Percentiles rank a stretch among this genome's conserved stretches.
Evolutionary conservation across 1,140 invertebrate species (phyloP).

Genomic region (Druon quercuslanigerum): DNA sequence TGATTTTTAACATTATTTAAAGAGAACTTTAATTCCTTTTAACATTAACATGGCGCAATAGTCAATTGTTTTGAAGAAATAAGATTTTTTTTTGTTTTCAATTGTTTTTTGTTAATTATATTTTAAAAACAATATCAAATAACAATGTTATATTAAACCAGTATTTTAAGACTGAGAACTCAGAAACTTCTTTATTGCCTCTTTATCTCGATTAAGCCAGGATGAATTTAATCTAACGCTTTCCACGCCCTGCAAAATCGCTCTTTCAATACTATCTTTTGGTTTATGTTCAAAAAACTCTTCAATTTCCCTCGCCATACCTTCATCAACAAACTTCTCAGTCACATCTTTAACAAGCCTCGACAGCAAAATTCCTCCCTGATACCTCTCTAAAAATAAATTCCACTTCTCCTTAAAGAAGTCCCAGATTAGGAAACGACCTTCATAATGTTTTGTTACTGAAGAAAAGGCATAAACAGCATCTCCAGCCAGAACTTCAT

Average conservation of each 20-base stretch:
- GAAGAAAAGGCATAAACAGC: constrained; percentile 91
- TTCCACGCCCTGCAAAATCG: constrained; percentile 78
- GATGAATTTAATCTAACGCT: constrained; percentile 78
- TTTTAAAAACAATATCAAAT: too few species aligned
- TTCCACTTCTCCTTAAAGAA: constrained; percentile 79
- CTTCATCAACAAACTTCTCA: constrained; percentile 79
- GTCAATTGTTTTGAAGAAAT: too few species aligned
- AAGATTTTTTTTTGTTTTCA: too few species aligned
- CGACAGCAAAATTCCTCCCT: constrained; percentile 75
- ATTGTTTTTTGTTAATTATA: too few species aligned
- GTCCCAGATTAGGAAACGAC: constrained; percentile 83
- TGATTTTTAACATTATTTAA: too few species aligned
- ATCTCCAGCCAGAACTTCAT: constrained; percentile 79
- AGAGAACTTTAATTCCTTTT: too few species aligned
- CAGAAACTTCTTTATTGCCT: constrained; percentile 58
- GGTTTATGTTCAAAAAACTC: constrained; percentile 78
- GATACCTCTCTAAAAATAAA: constrained; percentile 75
- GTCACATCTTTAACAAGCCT: constrained; percentile 77
- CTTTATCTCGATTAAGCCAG: constrained; percentile 77
- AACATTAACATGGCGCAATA: too few species aligned
- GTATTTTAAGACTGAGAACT: too few species aligned
- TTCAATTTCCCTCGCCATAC: constrained; percentile 78
- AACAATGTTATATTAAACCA: too few species aligned
- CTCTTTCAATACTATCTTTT: constrained; percentile 76
- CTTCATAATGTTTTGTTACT: constrained; percentile 84